Percentiles rank a stretch among this genome's conserved stretches.
Conservation (phyloP, 2,888 invertebrate species). For the Heteropelma amictum region DNA sequence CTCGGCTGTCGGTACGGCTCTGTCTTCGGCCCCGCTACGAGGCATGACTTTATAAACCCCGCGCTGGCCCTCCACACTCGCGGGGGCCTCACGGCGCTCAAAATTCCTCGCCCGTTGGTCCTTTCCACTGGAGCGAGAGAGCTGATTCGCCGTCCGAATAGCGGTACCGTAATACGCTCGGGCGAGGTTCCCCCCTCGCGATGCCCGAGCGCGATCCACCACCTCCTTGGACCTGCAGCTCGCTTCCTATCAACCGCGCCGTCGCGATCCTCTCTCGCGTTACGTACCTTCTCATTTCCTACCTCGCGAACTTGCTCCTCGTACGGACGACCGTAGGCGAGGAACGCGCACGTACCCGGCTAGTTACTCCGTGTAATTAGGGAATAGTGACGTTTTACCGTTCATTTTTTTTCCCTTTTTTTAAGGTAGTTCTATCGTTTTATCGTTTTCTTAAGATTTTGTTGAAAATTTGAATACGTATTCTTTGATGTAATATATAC, state of each 20-base stretch:
- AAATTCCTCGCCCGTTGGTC: slow-evolving; percentile 67
- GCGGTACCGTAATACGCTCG: slow-evolving; percentile 60
- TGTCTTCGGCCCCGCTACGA: slow-evolving; percentile 75
- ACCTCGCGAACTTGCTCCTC: background rate
- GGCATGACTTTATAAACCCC: slow-evolving; percentile 77
- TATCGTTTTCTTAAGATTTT: too few species aligned
- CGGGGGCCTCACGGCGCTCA: slow-evolving; percentile 60
- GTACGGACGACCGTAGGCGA: slow-evolving; percentile 18
- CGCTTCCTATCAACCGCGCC: slow-evolving; percentile 35
- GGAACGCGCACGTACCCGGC: slow-evolving; percentile 51
- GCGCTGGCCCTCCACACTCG: slow-evolving; percentile 66
- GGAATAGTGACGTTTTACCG: slow-evolving; percentile 75
- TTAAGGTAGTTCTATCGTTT: too few species aligned
- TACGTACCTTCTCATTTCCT: slow-evolving; percentile 44
- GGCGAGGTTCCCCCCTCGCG: slow-evolving; percentile 13
- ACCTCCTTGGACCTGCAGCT: slow-evolving; percentile 30
- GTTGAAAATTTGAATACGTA: too few species aligned
- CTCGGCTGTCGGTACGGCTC: slow-evolving; percentile 76
- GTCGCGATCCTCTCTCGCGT: slow-evolving; percentile 28
- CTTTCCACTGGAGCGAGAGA: slow-evolving; percentile 62
- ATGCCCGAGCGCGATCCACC: slow-evolving; percentile 31
- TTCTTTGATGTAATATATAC: too few species aligned
- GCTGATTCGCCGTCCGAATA: slow-evolving; percentile 62
- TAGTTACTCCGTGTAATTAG: slow-evolving; percentile 71
- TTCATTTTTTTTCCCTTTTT: slow-evolving; percentile 61